phyloP scores from a whole-genome alignment of 2,888 invertebrate genomes.

The Syrista parreyssii region DNA sequence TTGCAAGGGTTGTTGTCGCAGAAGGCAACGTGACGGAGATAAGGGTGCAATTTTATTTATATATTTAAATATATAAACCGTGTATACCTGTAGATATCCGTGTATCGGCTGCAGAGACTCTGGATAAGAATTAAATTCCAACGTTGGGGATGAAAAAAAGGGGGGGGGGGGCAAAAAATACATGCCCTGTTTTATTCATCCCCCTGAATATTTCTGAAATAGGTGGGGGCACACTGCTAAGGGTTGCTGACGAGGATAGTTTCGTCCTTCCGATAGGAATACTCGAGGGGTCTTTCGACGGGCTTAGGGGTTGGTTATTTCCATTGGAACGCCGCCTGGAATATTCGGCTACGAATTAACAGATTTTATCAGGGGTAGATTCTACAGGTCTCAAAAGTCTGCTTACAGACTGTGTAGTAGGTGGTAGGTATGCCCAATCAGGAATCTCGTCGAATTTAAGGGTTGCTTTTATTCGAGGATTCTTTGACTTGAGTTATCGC shows the following conservation, averaged over 20 bases:
- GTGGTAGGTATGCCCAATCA: conserved; percentile 36
- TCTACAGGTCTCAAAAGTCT: not conserved
- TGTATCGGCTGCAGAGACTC: too few relatives aligned
- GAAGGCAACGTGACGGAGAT: not conserved
- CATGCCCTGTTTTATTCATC: not conserved
- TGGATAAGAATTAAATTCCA: too few relatives aligned
- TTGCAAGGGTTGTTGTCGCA: not conserved
- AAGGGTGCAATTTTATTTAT: not conserved
- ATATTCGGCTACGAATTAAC: not conserved
- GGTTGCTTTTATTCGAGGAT: not conserved
- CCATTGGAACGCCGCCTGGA: not conserved
- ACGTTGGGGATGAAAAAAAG: too few relatives aligned
- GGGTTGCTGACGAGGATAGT: not conserved
- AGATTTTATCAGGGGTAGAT: not conserved
- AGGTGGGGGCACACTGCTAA: not conserved
- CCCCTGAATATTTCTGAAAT: not conserved
- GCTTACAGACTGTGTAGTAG: not conserved
- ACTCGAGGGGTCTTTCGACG: not conserved
- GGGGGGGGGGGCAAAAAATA: too few relatives aligned
- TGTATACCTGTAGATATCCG: too few relatives aligned
- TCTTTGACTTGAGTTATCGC: conserved; percentile 35
- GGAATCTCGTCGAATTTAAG: conserved; percentile 28
- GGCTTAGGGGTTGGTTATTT: not conserved
- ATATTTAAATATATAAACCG: too few relatives aligned
- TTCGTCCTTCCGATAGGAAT: not conserved